Conservation (phyloP, 30 jellyfish, hydroid and myxozoan genomes). For the Cassiopea xamachana region DNA sequence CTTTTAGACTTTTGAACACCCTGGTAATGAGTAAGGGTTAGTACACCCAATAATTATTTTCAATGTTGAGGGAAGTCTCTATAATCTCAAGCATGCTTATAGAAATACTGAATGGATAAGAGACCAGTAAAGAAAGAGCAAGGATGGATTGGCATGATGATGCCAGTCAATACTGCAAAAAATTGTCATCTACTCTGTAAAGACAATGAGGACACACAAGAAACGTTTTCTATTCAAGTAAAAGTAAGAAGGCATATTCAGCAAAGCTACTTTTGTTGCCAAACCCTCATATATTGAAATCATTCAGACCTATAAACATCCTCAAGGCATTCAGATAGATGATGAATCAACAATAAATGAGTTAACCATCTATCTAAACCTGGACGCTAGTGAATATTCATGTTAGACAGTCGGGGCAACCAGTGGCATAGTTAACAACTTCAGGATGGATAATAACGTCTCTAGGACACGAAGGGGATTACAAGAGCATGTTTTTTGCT, state of each 20-base stretch:
- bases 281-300: constrained; percentile 25
- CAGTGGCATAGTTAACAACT: constrained; percentile 3
- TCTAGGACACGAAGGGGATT: constrained; percentile 4
- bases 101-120: not conserved
- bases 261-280: not conserved
- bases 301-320: not conserved
- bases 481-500: not conserved
- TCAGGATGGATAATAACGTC: constrained; percentile 26
- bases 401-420: not conserved
- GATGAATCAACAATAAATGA: not conserved
- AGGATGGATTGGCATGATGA: not conserved
- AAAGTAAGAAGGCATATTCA: not conserved
- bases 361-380: constrained; percentile 7
- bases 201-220: not conserved
- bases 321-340: constrained; percentile 1
- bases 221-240: not conserved
- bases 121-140: not conserved
- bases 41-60: not conserved
- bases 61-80: not conserved
- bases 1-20: no score
- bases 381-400: constrained; percentile 30
- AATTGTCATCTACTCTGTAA: not conserved
- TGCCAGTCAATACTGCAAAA: not conserved
- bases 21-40: not conserved
- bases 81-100: not conserved